Conservation (phyloP, 2,888 invertebrate genomes). For the Caenorhabditis sulstoni region DNA sequence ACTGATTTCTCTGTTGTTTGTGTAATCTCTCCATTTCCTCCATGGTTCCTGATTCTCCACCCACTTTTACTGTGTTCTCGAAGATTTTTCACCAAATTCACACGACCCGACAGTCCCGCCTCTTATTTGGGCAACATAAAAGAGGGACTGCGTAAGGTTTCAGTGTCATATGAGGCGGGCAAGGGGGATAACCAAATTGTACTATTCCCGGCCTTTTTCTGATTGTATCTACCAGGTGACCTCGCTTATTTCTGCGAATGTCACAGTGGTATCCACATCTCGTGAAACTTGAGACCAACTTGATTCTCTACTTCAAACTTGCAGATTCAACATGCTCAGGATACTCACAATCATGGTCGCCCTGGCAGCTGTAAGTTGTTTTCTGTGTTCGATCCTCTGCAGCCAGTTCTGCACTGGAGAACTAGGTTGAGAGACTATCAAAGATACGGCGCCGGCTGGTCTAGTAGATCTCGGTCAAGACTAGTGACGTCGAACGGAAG, state of each 20-base stretch:
- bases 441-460: constrained; percentile 50
- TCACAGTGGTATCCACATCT: background rate
- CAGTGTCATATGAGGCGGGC: constrained; percentile 49
- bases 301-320: background rate
- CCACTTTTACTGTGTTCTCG: constrained; percentile 18
- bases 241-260: constrained; percentile 48
- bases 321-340: constrained; percentile 42
- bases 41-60: constrained; percentile 27
- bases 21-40: constrained; percentile 5
- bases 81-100: constrained; percentile 18
- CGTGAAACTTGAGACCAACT: no score
- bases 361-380: constrained; percentile 29
- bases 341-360: constrained; percentile 37
- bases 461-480: constrained; percentile 59
- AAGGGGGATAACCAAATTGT: constrained; percentile 41
- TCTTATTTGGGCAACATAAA: constrained; percentile 44
- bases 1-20: constrained; percentile 7
- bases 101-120: constrained; percentile 9
- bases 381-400: background rate
- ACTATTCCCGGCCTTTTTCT: constrained; percentile 41
- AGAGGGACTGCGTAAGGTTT: constrained; percentile 25
- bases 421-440: constrained; percentile 40
- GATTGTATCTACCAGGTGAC: constrained; percentile 43
- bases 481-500: constrained; percentile 28
- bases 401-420: constrained; percentile 6